phyloP scores from a whole-genome alignment of 2,113 vertebrate species.

The Acinonyx jubatus region DNA sequence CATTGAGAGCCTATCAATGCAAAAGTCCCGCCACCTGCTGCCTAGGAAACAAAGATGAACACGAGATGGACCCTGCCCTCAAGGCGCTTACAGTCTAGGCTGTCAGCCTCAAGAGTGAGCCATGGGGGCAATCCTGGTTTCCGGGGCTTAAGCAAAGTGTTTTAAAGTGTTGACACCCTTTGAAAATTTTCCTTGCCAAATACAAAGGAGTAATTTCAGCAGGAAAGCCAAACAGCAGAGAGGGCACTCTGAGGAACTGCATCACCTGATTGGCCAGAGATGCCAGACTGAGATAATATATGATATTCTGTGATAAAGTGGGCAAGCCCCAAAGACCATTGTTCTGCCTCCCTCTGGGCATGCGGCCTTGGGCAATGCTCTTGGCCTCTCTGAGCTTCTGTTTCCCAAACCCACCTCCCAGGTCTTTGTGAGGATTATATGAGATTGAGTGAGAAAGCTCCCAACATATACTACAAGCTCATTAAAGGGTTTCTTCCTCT shows the following conservation, averaged over 20 bases:
- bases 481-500: not conserved
- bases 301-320: not conserved
- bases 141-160: not conserved
- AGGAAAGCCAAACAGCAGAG: not conserved
- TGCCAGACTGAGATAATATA: not conserved
- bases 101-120: not conserved
- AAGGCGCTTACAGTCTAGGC: not conserved
- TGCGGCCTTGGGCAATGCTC: not conserved
- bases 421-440: not conserved
- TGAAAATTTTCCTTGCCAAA: not conserved
- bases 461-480: not conserved
- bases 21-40: not conserved
- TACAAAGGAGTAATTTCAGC: not conserved
- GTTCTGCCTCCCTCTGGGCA: not conserved
- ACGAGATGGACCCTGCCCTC: not conserved
- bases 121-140: accelerated
- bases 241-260: not conserved
- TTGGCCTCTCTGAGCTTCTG: not conserved
- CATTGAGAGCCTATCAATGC: not conserved
- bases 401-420: not conserved
- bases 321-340: not conserved
- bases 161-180: not conserved
- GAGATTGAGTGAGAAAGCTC: not conserved
- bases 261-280: not conserved
- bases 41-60: not conserved